Conservation (phyloP, 2,797 vertebrate genomes). For the Labroides dimidiatus region DNA sequence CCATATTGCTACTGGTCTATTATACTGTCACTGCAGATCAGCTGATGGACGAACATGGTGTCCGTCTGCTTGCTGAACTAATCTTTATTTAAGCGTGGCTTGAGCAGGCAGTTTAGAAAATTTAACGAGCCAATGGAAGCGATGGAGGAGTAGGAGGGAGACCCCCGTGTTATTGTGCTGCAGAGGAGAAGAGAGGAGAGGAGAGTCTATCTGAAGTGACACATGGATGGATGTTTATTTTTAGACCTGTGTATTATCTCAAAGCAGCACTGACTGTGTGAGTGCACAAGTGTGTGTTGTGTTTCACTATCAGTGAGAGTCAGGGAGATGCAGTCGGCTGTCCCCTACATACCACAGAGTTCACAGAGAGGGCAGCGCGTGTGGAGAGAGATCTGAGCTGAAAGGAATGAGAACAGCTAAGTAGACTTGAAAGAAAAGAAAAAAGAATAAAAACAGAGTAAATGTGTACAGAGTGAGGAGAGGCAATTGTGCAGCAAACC, state of each 20-base stretch:
- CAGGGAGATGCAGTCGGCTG: constrained; percentile 74
- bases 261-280: constrained; percentile 56
- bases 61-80: constrained; percentile 45
- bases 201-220: constrained; percentile 81
- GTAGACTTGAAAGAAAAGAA: constrained; percentile 52
- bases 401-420: constrained; percentile 60
- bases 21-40: constrained; percentile 55
- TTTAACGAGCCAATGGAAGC: constrained; percentile 50
- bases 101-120: constrained; percentile 49
- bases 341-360: constrained; percentile 76
- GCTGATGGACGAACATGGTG: constrained; percentile 41
- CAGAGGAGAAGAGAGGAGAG: constrained; percentile 29
- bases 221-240: constrained; percentile 81
- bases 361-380: constrained; percentile 75
- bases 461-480: not conserved
- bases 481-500: not conserved
- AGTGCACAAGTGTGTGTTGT: constrained; percentile 27
- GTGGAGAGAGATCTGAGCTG: constrained; percentile 66
- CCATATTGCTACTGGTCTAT: constrained; percentile 53
- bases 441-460: not conserved
- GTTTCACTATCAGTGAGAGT: constrained; percentile 66
- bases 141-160: not conserved
- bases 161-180: constrained; percentile 51
- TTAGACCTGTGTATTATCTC: constrained; percentile 81
- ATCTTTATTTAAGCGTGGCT: constrained; percentile 53